Base-by-base conservation (phyloP, 2,888 invertebrate genomes). In the Orchesella flavescens region DNA sequence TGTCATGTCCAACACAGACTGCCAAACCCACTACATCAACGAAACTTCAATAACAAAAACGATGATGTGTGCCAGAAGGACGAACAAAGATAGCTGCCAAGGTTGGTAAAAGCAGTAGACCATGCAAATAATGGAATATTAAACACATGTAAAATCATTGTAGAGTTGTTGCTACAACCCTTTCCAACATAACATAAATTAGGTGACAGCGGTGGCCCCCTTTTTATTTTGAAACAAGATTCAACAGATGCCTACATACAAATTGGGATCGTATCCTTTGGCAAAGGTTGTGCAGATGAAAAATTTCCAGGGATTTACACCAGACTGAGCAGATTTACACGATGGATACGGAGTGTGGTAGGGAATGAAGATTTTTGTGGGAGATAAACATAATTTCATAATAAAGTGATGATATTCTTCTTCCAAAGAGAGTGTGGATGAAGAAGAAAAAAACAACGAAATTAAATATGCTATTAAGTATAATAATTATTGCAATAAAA, bases 1-100 rank as follows among this genome's bases (percentile, higher is more conserved):
- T 53, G 74, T 84, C 17, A 82, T 82, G 34, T 82, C 84, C 21
- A 84, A 84, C 63, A 17, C 72, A 65, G 76, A 76, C 34, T 82
- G 82, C 61, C 82, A 71, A 69, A 68, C 63, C 76, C 75, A 23
- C 53, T 82, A 82, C 71, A 74, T 19, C 21, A 82, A 82, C 55
- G 82, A 82, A 17, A 76, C 76, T 13, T 71, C 63, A 43, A 68
- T 85, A 13, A 83, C 80, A 23, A 17, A 53, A 3, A 76, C 53
- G 3, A 85, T 85, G 85, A 71, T 85, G 73, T 85, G 85, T 83
- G 85, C 85, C 57, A 68, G 75, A 9, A 74, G 79, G 65, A 72
- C 34, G 15, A 75, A 75, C 44, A 65, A 72, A 68, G 80, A 84
- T 69, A 82, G 82, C 72, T 84, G 84, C 59, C 84, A 84, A 84